Base-by-base conservation (phyloP, 2,888 invertebrate genomes). In the Noctua comes region DNA sequence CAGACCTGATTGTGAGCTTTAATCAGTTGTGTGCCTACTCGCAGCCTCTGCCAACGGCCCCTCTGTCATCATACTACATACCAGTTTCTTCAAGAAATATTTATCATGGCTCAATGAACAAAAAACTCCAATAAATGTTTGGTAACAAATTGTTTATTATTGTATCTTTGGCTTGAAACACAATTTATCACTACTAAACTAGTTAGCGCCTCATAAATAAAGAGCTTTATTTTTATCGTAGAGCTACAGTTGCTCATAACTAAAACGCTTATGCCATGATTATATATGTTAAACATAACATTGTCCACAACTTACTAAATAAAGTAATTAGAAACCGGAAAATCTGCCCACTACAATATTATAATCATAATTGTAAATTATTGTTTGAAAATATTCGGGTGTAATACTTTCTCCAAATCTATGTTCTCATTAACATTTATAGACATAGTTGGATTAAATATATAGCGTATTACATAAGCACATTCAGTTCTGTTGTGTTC, bases 1-100 rank as follows among this genome's bases (percentile, higher is more conserved):
- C 95, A 95, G 95, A 94, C 96, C 96, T 96, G 96, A 96, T 96
- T 96, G 95, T 95, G 94, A 90, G 93, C 93, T 93, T 95, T 96
- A 96, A 96, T 96, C 96, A 95, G 93, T 93, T 81, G 93, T 93
- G 92, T 93, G 94, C 94, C 93, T 93, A 93, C 93, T 91, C 91
- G 90, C 89, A 89, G 90, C 89, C 73, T 77, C 82, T 79, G 83
- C 79, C 86, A 77, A 84, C 72, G 71, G 73, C 77, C 48, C 68
- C 72, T 74, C 83, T 57, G 78, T 76, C 77, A 76, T 78, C 75
- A 86, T 81, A 88, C 81, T 80, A 85, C 82, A 77, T 83, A 84
- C 83, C 71, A 68, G 70, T 78, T 68, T 65, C 40, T 51, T 57
- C 31, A 31, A 68, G 54, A 31, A 82, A n/a, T 68, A 72, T 78